Base-by-base conservation (phyloP, 2,888 invertebrate genomes). In the Xestia sexstrigata region DNA sequence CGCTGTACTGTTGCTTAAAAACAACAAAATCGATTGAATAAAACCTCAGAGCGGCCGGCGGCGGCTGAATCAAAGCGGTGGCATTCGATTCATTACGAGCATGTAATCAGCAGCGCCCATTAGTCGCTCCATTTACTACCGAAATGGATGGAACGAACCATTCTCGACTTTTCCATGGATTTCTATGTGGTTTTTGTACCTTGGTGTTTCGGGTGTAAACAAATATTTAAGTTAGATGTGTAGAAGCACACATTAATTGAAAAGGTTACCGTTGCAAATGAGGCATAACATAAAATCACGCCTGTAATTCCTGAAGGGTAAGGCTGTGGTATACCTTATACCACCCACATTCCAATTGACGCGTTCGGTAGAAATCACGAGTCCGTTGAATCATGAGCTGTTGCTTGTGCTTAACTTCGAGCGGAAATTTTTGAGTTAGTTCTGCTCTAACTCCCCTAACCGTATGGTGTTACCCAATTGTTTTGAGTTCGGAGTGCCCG, bases 51-150 rank as follows among this genome's bases (percentile, higher is more conserved):
- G 69, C 15, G 79, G 55, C 74, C 65, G 47, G 45, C 30, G 49
- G 76, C 35, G 47, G 67, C 13, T 20, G 69, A 77, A 79, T 74
- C 75, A 68, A 65, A 70, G 76, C 69, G 74, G 47, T 35, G 79
- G 75, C 81, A 74, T 85, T 80, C 78, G 76, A 81, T 78, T 79
- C 74, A 82, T 82, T 81, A 79, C 80, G 69, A 80, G 67, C 79
- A 75, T 76, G 87, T 87, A 85, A 82, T 87, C 86, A 87, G 67
- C 77, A 73, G 82, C 79, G 13, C 42, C 79, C 76, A 87, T 87
- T 87, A 81, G 63, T 62, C 76, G 84, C 73, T 68, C 77, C 88
- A 87, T 87, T 87, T 81, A 68, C 77, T 63, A 52, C 65, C 52
- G 76, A 80, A 84, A 87, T 87, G 78, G 74, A 76, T 75, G 63